phyloP scores from a whole-genome alignment of 2,888 invertebrate species.

The Crossocerus cetratus region DNA sequence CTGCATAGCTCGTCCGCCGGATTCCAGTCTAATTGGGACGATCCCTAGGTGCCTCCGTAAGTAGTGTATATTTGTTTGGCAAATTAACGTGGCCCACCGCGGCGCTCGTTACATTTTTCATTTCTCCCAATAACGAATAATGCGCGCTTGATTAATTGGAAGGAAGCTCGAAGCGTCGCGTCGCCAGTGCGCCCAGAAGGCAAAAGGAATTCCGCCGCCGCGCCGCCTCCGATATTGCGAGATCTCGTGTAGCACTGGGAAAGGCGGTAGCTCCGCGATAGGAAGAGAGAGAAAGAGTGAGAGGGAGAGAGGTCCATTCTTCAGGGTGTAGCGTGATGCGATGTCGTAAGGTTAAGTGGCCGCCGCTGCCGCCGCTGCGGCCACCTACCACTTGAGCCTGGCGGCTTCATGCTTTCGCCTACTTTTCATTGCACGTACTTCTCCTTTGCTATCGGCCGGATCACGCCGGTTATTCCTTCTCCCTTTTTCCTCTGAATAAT shows the following conservation, averaged over 20 bases:
- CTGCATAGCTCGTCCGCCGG: constrained; percentile 20
- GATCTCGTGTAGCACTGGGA: constrained; percentile 45
- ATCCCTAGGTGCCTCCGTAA: constrained; percentile 47
- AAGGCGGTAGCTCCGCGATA: constrained; percentile 1
- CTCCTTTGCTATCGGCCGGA: constrained; percentile 40
- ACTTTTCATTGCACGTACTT: constrained; percentile 45
- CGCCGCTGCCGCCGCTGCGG: constrained; percentile 16
- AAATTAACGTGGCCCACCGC: constrained; percentile 29
- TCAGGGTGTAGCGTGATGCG: constrained; percentile 55
- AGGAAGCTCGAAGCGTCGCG: background rate
- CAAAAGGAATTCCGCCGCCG: constrained; percentile 38
- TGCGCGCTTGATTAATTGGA: no score
- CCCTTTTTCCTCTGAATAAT: constrained; percentile 41
- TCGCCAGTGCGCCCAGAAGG: constrained; percentile 31
- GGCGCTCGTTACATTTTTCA: constrained; percentile 4
- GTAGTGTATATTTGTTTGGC: no score
- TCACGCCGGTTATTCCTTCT: constrained; percentile 19
- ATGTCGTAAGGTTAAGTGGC: constrained; percentile 60
- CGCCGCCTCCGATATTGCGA: constrained; percentile 35
- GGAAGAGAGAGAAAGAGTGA: no score
- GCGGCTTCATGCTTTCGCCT: constrained; percentile 37
- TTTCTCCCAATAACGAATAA: no score
- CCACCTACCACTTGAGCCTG: constrained; percentile 19
- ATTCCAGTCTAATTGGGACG: constrained; percentile 62
- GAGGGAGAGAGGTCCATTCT: constrained; percentile 22